These are phyloP conservation scores for Pogonus chalceus DNA, from an alignment of 1,140 invertebrate genomes.

Conservation along the genomic window DNA sequence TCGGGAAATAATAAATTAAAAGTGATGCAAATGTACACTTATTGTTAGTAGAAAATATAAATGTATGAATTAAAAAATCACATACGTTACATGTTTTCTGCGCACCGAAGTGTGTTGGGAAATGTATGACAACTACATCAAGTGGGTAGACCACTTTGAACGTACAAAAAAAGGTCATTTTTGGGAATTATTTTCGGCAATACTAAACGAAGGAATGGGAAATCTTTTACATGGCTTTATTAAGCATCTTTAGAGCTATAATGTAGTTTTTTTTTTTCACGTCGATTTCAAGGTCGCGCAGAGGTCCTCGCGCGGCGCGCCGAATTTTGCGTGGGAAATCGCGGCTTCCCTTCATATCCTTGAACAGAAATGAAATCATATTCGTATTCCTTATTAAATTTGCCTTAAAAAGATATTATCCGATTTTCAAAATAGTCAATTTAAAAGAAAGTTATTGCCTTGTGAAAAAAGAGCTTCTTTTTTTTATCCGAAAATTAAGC, in stretches of 20 bases:
- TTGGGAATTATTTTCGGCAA: conserved; percentile 13
- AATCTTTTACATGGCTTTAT: conserved; percentile 11
- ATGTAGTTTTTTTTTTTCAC: conserved; percentile 10
- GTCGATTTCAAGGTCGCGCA: conserved; percentile 9
- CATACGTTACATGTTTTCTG: too few relatives aligned
- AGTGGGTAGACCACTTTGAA: conserved; percentile 11
- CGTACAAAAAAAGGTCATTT: conserved; percentile 12
- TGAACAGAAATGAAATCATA: conserved; percentile 8
- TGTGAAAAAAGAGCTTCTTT: too few relatives aligned
- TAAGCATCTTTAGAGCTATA: conserved; percentile 10
- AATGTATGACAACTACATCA: too few relatives aligned
- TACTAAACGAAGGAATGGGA: conserved; percentile 10
- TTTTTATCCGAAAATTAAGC: too few relatives aligned
- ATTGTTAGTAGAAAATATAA: too few relatives aligned
- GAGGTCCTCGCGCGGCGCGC: conserved; percentile 9
- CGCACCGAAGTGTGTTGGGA: too few relatives aligned
- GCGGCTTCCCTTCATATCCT: conserved; percentile 8
- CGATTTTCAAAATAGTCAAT: conserved; percentile 10
- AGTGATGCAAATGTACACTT: too few relatives aligned
- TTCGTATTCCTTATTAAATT: conserved; percentile 11
- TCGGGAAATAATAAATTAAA: too few relatives aligned
- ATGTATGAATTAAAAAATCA: too few relatives aligned
- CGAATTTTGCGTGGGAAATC: conserved; percentile 9
- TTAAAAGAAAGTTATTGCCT: conserved; percentile 10
- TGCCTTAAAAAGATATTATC: conserved; percentile 4